A percentile compares a stretch with the other conserved stretches of the same genome.
phyloP scores from a whole-genome alignment of 2,888 invertebrate genomes.

The Eupithecia subumbrata region DNA sequence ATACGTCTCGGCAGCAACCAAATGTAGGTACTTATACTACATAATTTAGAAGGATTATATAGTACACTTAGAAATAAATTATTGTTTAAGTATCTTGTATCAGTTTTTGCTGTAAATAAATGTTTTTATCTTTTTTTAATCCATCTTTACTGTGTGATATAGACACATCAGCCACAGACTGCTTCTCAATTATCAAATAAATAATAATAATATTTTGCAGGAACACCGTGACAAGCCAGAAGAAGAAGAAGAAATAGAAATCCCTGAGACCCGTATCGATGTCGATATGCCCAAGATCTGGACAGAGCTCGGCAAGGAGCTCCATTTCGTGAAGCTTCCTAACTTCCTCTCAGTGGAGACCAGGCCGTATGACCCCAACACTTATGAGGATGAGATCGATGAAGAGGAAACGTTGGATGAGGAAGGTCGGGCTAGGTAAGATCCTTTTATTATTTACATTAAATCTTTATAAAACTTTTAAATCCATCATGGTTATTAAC shows the following conservation, averaged over 20 bases:
- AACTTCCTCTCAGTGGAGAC: constrained; percentile 99
- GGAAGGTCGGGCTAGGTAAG: constrained; percentile 94
- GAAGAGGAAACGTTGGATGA: constrained; percentile 99
- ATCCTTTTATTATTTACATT: background rate
- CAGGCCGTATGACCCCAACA: constrained; percentile 96
- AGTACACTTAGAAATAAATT: too few relatives aligned
- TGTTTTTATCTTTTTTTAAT: too few relatives aligned
- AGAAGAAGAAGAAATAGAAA: constrained; percentile 90
- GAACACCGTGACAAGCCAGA: constrained; percentile 85
- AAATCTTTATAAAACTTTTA: too few relatives aligned
- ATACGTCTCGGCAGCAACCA: too few relatives aligned
- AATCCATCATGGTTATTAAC: too few relatives aligned
- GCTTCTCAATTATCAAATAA: too few relatives aligned
- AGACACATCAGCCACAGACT: too few relatives aligned
- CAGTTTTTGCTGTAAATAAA: too few relatives aligned
- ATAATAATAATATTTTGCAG: constrained; percentile 43
- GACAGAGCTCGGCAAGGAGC: constrained; percentile 95
- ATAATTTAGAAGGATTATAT: too few relatives aligned
- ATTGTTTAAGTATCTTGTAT: too few relatives aligned
- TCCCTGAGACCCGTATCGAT: constrained; percentile 97
- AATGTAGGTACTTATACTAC: too few relatives aligned
- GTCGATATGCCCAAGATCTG: constrained; percentile 98
- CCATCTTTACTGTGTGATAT: too few relatives aligned
- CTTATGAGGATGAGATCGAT: constrained; percentile 99
- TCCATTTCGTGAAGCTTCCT: constrained; percentile 98